phyloP scores from a whole-genome alignment of 2,888 invertebrate genomes.

The Heliconius charithonia region DNA sequence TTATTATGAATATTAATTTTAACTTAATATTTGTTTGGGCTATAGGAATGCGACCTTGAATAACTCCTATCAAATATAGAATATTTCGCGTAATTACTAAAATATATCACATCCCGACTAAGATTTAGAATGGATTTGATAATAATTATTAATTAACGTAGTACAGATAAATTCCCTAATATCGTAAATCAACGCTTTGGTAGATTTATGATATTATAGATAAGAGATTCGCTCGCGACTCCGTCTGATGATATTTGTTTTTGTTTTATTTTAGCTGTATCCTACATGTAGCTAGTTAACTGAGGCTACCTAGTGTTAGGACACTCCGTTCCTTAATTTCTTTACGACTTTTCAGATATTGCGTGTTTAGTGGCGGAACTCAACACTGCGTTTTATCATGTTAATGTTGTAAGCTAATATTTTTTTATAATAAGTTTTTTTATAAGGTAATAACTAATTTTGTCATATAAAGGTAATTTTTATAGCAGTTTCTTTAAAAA shows the following conservation, averaged over 20 bases:
- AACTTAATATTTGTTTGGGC: not conserved
- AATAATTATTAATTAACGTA: not conserved
- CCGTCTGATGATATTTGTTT: not conserved
- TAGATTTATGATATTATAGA: conserved; percentile 5
- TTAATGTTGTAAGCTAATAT: no score
- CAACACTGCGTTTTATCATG: not conserved
- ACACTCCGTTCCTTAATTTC: not conserved
- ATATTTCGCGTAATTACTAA: conserved; percentile 7
- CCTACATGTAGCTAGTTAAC: not conserved
- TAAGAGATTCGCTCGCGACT: not conserved
- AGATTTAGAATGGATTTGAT: not conserved
- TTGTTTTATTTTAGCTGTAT: not conserved
- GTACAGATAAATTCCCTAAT: conserved; percentile 16
- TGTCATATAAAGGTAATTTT: no score
- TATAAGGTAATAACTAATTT: no score
- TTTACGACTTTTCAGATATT: not conserved
- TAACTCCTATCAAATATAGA: not conserved
- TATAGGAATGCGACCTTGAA: conserved; percentile 2
- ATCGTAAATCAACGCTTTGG: conserved; percentile 4
- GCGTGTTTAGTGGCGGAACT: not conserved
- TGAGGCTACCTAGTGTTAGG: not conserved
- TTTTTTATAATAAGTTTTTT: no score
- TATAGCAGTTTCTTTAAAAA: no score
- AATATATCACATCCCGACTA: conserved; percentile 18
- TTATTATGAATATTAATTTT: not conserved